A percentile compares a stretch with the other conserved stretches of the same genome.
These are phyloP conservation scores for Oxyura jamaicensis DNA, from an alignment of 2,113 vertebrate genomes.

Conservation along the genomic window DNA sequence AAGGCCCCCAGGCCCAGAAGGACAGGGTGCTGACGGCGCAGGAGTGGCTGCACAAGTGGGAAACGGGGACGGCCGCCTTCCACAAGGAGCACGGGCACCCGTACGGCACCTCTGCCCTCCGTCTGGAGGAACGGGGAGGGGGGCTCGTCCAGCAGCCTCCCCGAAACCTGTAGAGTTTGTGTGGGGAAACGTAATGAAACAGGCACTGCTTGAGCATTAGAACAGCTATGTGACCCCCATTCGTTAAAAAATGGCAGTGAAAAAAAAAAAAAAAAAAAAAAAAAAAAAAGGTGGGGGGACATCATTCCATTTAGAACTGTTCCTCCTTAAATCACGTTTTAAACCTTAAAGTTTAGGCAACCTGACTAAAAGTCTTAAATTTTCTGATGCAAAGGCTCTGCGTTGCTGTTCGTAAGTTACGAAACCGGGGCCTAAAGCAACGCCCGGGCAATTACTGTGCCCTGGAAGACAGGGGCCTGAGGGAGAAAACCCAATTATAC, in stretches of 20 bases:
- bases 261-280: neutral
- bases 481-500: neutral
- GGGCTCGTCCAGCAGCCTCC: neutral
- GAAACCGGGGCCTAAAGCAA: neutral
- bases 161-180: neutral
- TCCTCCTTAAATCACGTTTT: neutral
- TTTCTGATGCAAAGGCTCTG: neutral
- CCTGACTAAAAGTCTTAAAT: neutral
- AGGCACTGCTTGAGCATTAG: neutral
- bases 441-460: neutral
- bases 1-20: slow-evolving; percentile 43
- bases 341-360: neutral
- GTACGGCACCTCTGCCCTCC: slow-evolving; percentile 60
- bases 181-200: neutral
- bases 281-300: neutral
- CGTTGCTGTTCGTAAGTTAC: fast-evolving
- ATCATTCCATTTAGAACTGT: neutral
- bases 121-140: too few relatives aligned
- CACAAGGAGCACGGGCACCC: slow-evolving; percentile 78
- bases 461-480: neutral
- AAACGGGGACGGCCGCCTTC: slow-evolving; percentile 74
- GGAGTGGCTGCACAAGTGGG: slow-evolving; percentile 87
- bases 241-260: neutral
- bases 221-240: neutral
- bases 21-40: slow-evolving; percentile 69